These are phyloP conservation scores for Conops quadrifasciatus DNA, from an alignment of 2,888 invertebrate genomes.

Conservation along the genomic window DNA sequence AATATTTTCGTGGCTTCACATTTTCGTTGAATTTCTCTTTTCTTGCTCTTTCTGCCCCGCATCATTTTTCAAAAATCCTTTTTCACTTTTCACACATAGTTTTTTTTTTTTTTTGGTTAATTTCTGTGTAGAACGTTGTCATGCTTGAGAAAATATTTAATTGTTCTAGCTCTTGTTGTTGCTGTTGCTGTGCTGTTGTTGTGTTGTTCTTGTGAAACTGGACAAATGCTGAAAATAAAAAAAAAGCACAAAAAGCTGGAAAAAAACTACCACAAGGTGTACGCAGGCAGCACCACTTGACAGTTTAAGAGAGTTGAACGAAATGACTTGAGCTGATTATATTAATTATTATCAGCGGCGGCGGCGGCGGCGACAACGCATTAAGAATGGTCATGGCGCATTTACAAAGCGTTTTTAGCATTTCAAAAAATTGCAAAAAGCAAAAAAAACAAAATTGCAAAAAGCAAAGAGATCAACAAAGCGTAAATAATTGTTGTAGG, in stretches of 20 bases:
- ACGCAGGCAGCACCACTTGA: conserved; percentile 12
- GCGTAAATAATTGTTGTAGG: conserved; percentile 17
- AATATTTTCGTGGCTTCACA: neutral
- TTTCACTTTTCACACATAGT: neutral
- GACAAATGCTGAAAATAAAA: too few species aligned
- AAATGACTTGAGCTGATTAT: conserved; percentile 28
- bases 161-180: conserved; percentile 44
- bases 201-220: neutral
- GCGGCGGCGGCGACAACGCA: neutral
- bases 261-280: neutral
- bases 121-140: conserved; percentile 43
- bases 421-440: too few species aligned
- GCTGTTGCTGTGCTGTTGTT: conserved; percentile 21
- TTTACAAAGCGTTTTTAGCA: conserved; percentile 6
- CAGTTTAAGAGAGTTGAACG: neutral
- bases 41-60: neutral
- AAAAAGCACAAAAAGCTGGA: neutral
- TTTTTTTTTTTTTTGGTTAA: conserved; percentile 5
- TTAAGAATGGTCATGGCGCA: neutral
- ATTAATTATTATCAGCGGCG: conserved; percentile 7
- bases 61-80: too few species aligned
- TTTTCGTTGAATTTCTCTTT: neutral
- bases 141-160: conserved; percentile 45
- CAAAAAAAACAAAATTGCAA: too few species aligned
- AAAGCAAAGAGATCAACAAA: conserved; percentile 17